Conservation (phyloP, 2,888 invertebrate species). For the Cheilosia pagana region DNA sequence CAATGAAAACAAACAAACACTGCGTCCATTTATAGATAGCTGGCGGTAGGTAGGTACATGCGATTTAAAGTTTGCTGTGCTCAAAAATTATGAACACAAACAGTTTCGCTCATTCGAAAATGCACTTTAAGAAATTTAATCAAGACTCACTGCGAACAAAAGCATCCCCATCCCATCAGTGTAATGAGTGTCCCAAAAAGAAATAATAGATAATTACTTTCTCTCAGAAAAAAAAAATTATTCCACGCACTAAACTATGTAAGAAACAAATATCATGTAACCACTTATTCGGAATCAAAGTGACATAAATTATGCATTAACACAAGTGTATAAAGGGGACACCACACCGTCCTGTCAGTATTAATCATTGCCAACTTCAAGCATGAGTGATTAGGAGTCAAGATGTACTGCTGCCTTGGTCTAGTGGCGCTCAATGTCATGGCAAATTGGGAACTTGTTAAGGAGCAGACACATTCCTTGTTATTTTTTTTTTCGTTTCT, state of each 20-base stretch:
- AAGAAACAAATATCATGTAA: conserved; percentile 1
- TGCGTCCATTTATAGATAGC: too few species aligned
- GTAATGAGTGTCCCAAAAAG: too few species aligned
- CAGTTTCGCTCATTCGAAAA: too few species aligned
- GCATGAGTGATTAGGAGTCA: conserved; percentile 6
- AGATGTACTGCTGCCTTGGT: not conserved
- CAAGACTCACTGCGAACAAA: too few species aligned
- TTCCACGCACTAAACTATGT: not conserved
- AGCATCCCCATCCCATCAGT: too few species aligned
- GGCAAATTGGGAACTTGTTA: conserved; percentile 3
- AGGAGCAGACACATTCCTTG: not conserved
- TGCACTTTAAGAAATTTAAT: too few species aligned
- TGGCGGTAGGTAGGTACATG: too few species aligned
- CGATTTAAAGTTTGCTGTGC: too few species aligned
- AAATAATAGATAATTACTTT: not conserved
- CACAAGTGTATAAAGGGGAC: conserved; percentile 2
- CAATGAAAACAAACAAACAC: too few species aligned
- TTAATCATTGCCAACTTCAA: conserved; percentile 34
- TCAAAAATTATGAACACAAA: too few species aligned
- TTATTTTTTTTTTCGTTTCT: not conserved
- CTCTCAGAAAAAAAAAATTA: not conserved
- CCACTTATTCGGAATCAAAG: conserved; percentile 12
- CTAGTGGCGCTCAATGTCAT: conserved; percentile 5
- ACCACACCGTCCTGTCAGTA: conserved; percentile 20
- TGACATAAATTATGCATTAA: conserved; percentile 23